Evolutionary conservation across 2,888 invertebrate genomes (phyloP).

Genomic region (Pyrocoelia pectoralis): DNA sequence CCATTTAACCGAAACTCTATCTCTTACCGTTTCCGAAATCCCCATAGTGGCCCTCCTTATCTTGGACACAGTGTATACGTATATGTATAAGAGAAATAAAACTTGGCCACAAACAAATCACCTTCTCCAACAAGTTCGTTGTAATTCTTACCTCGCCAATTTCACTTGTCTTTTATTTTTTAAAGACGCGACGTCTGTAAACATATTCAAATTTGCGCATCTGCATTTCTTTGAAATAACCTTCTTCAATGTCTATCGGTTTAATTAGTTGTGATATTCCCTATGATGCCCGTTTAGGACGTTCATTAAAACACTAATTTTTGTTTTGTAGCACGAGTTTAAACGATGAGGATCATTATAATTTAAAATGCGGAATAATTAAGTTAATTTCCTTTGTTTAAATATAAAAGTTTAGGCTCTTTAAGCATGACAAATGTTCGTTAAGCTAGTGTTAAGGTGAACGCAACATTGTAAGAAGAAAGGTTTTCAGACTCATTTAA

Average conservation of each 20-base stretch:
- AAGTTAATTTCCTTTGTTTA: not conserved
- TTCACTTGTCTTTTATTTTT: not conserved
- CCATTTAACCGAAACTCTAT: too few species aligned
- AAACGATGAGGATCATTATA: not conserved
- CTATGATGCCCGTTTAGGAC: not conserved
- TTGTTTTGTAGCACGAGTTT: not conserved
- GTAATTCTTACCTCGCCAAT: not conserved
- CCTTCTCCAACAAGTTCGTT: conserved; percentile 9
- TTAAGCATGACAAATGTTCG: not conserved
- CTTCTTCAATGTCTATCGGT: not conserved
- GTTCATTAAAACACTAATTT: not conserved
- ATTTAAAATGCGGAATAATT: not conserved
- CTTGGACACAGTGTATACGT: too few species aligned
- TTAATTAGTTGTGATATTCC: not conserved
- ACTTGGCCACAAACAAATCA: conserved; percentile 11
- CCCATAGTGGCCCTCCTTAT: too few species aligned
- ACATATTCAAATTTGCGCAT: conserved; percentile 7
- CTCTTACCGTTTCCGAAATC: too few species aligned
- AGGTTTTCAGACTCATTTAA: not conserved
- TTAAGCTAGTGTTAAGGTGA: not conserved
- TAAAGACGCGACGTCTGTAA: not conserved
- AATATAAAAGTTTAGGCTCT: not conserved
- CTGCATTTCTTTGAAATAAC: not conserved
- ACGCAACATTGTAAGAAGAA: not conserved
- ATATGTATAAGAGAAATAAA: not conserved